These are phyloP conservation scores for Spisula solida DNA, from an alignment of 2,888 invertebrate genomes.

Conservation along the genomic window DNA sequence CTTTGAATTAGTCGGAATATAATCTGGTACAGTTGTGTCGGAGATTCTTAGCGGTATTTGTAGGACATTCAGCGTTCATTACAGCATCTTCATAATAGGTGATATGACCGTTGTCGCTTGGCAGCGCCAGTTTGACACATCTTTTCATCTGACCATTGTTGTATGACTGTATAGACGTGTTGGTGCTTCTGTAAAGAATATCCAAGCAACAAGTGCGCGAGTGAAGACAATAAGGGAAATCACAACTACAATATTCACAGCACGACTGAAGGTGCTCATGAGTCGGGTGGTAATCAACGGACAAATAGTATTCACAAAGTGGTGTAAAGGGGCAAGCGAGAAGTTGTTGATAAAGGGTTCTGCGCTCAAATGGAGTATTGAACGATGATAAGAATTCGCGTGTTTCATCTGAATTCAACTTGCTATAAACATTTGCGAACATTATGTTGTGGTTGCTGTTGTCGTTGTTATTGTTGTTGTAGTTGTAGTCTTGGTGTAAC, in stretches of 20 bases:
- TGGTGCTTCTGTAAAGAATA: neutral
- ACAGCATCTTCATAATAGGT: neutral
- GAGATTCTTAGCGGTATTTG: neutral
- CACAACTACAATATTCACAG: conserved; percentile 33
- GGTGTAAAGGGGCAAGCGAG: conserved; percentile 25
- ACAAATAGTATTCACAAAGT: conserved; percentile 29
- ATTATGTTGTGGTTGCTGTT: no score
- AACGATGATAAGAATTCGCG: conserved; percentile 4
- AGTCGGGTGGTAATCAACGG: neutral
- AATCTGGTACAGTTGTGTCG: neutral
- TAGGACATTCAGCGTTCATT: neutral
- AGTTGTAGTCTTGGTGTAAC: no score
- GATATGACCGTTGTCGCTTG: neutral
- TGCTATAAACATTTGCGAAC: neutral
- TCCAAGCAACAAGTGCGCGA: conserved; percentile 39
- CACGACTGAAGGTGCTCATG: neutral
- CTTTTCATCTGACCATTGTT: neutral
- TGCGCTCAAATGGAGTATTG: conserved; percentile 6
- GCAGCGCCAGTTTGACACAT: neutral
- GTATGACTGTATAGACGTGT: neutral
- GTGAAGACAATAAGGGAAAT: conserved; percentile 28
- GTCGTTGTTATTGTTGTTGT: no score
- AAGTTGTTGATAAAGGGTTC: conserved; percentile 7
- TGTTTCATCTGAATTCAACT: neutral
- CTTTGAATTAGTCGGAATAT: conserved; percentile 5